phyloP scores from a whole-genome alignment of 2,888 invertebrate species.

The Drosophila rellima region DNA sequence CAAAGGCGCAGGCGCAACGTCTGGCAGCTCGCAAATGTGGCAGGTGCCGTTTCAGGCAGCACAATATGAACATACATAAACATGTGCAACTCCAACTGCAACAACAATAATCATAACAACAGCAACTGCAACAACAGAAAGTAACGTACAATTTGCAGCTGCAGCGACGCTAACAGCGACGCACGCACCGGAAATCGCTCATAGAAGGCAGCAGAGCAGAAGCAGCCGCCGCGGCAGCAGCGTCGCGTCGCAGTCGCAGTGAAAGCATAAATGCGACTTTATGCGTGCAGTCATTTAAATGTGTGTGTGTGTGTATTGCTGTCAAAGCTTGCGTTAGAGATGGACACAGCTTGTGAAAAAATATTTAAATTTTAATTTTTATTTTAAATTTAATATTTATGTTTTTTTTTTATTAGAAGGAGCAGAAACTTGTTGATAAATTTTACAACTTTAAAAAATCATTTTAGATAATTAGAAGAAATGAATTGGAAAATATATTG shows the following conservation, averaged over 20 bases:
- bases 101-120: constrained; percentile 23
- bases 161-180: constrained; percentile 49
- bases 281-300: constrained; percentile 3
- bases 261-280: constrained; percentile 56
- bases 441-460: too few relatives aligned
- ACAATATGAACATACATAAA: constrained; percentile 39
- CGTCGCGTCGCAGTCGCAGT: constrained; percentile 39
- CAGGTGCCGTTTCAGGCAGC: constrained; percentile 71
- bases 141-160: constrained; percentile 65
- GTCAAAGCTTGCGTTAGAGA: constrained; percentile 46
- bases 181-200: constrained; percentile 83
- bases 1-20: constrained; percentile 60
- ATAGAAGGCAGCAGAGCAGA: constrained; percentile 59
- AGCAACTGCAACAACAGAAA: constrained; percentile 37
- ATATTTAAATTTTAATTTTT: neutral
- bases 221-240: constrained; percentile 34
- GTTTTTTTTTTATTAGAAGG: too few relatives aligned
- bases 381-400: neutral
- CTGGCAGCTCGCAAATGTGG: constrained; percentile 53
- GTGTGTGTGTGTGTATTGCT: constrained; percentile 21
- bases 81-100: constrained; percentile 22
- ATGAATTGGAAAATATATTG: too few relatives aligned
- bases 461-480: too few relatives aligned
- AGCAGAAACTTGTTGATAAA: too few relatives aligned
- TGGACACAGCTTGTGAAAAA: neutral